Conservation (phyloP, 1,140 invertebrate species). For the Diplogasteroides magnus region DNA sequence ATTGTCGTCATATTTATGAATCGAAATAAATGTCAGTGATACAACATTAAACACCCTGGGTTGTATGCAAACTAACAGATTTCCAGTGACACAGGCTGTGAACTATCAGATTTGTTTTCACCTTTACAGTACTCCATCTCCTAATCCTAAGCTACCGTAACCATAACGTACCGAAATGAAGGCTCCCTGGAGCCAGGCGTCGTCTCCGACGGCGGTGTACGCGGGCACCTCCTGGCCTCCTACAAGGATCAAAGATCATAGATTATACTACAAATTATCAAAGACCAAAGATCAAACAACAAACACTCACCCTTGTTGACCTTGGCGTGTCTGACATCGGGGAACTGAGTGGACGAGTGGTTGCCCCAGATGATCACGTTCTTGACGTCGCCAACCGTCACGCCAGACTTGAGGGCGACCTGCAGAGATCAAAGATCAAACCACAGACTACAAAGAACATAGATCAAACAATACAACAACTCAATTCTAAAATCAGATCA, state of each 20-base stretch:
- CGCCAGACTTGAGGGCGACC: conserved; percentile 61
- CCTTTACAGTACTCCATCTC: too few species aligned
- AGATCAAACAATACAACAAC: conserved; percentile 14
- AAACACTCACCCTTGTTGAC: conserved; percentile 47
- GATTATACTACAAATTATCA: conserved; percentile 4
- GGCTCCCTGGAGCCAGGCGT: conserved; percentile 71
- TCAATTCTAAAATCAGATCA: neutral
- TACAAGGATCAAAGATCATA: conserved; percentile 5
- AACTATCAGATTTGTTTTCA: too few species aligned
- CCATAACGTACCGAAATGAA: conserved; percentile 69
- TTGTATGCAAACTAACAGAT: too few species aligned
- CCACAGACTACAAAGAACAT: too few species aligned
- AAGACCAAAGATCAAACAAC: too few species aligned
- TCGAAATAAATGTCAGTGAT: too few species aligned
- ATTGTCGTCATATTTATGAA: too few species aligned
- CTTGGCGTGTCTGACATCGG: conserved; percentile 80
- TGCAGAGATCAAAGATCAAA: too few species aligned
- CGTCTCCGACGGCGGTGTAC: conserved; percentile 73
- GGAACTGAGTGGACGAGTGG: conserved; percentile 96
- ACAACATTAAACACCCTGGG: too few species aligned
- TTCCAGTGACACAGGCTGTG: too few species aligned
- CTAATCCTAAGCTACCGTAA: too few species aligned
- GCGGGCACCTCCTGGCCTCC: conserved; percentile 58
- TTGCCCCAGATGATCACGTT: conserved; percentile 99
- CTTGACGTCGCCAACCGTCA: conserved; percentile 69